Percentiles rank a stretch among this genome's conserved stretches.
Conservation (phyloP, 1,140 invertebrate genomes). For the Drosophila rhopaloa region DNA sequence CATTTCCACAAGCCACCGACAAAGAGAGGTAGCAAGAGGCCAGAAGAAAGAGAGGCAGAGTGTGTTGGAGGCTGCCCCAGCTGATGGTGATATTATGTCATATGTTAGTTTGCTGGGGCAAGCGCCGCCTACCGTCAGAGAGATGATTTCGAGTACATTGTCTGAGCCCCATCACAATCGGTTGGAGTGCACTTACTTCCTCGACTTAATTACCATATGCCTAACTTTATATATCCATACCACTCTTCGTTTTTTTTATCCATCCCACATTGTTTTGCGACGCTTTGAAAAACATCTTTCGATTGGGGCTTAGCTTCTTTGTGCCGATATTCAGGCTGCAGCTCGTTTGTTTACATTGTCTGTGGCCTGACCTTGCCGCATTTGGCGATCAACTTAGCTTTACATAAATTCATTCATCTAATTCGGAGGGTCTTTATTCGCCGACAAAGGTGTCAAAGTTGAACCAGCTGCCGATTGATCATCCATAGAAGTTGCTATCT, state of each 20-base stretch:
- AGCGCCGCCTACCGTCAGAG: conserved; percentile 36
- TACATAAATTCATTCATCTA: conserved; percentile 59
- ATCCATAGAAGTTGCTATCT: conserved; percentile 28
- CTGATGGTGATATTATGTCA: conserved; percentile 65
- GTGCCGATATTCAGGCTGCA: conserved; percentile 36
- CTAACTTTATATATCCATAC: conserved; percentile 1
- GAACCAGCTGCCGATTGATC: conserved; percentile 64
- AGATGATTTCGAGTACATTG: conserved; percentile 56
- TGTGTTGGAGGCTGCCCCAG: conserved; percentile 51
- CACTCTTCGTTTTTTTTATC: background rate
- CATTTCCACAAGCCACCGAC: conserved; percentile 32
- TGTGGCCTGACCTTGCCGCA: conserved; percentile 63
- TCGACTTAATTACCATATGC: conserved; percentile 68
- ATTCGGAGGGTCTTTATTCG: conserved; percentile 30
- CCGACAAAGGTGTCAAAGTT: conserved; percentile 69
- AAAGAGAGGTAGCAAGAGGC: conserved; percentile 20
- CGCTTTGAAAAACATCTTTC: conserved; percentile 36
- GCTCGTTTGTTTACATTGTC: conserved; percentile 48
- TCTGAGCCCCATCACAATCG: conserved; percentile 53
- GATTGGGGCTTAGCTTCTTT: conserved; percentile 21
- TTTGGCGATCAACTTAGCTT: conserved; percentile 59
- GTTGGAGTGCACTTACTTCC: conserved; percentile 72
- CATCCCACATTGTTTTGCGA: conserved; percentile 3
- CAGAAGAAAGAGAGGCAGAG: conserved; percentile 13
- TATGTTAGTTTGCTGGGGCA: conserved; percentile 49